Evolutionary conservation across 2,797 vertebrate species (phyloP), one percentile per base, ranked within the genome.

Genomic region (Phoxinus dragarum): DNA sequence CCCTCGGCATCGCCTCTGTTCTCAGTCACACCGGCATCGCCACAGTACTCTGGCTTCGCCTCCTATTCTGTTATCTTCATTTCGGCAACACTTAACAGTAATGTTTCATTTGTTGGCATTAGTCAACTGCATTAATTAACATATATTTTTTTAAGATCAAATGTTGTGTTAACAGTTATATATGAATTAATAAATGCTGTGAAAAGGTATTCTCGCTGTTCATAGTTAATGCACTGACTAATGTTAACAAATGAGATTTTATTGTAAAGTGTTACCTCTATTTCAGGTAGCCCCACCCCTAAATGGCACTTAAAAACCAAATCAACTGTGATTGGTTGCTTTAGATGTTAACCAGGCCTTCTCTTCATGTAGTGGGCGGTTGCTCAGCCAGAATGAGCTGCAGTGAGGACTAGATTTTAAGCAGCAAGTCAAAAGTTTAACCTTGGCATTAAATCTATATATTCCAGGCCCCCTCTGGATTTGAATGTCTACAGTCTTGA

Each of bases 401-500:
- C 67, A 38, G 67, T 23, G 19, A 40, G 4, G 14, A 17, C 16
- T 34, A 34, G 61, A 34, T 66, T 66, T 66, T 34, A 66, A 66
- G 6, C 6, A 66, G 34, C 2, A n/a, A 59, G 11, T 56, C 74
- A 38, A 38, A 76, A 56, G 52, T 64, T 31, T 64, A 44, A 31
- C 44, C 14, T 7, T 66, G 44, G 23, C 16, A 52, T 64, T 19
- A 40, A 75, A 83, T 83, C 71, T 67, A 75, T 75, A 83, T 36
- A 40, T 67, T 52, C n/a, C 59, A 67, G 6, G 9, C 72, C 23
- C 42, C 59, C 23, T 47, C 72, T 31, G 23, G 56, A 75, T 75
- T 75, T 75, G 2, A 75, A 75, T 21, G 23, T 49, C 59, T 75
- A 72, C 80, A 42, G 44, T 76, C 79, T 84, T 89, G 75, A 88